Conservation (phyloP, 1,140 invertebrate genomes). For the Scaptomyza graminum region DNA sequence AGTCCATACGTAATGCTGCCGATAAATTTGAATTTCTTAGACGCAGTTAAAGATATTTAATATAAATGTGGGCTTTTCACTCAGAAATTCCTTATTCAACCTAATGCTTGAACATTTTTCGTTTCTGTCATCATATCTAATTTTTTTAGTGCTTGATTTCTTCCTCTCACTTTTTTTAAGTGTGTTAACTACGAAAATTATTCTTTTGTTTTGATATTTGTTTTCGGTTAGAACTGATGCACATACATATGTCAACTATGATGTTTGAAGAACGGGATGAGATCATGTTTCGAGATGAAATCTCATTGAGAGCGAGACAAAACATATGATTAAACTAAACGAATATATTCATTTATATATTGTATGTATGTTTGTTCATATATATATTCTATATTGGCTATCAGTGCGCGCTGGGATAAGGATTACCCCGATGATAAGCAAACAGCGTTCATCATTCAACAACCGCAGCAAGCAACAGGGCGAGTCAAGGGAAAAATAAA, state of each 20-base stretch:
- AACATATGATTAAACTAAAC: conserved; percentile 48
- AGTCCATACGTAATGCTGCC: not conserved
- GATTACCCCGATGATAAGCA: conserved; percentile 46
- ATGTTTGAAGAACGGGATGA: conserved; percentile 24
- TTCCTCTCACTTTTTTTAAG: not conserved
- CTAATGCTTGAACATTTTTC: too few relatives aligned
- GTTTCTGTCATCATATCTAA: too few relatives aligned
- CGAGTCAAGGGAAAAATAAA: conserved; percentile 14
- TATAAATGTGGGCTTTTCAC: too few relatives aligned
- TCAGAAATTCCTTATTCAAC: too few relatives aligned
- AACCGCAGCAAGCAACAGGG: conserved; percentile 21
- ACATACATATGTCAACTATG: conserved; percentile 2
- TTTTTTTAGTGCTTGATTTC: too few relatives aligned
- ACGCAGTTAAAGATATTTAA: too few relatives aligned
- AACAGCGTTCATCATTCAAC: conserved; percentile 27
- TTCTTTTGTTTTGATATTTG: conserved; percentile 25
- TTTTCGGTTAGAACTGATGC: not conserved
- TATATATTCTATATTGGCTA: conserved; percentile 22
- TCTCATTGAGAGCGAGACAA: not conserved
- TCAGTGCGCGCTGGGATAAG: conserved; percentile 34
- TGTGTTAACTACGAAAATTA: not conserved
- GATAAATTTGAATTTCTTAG: too few relatives aligned
- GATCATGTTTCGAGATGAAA: conserved; percentile 64
- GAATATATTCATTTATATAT: not conserved
- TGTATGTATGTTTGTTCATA: conserved; percentile 1